Conservation (phyloP, 2,888 invertebrate genomes). For the Morinoia aosen region DNA sequence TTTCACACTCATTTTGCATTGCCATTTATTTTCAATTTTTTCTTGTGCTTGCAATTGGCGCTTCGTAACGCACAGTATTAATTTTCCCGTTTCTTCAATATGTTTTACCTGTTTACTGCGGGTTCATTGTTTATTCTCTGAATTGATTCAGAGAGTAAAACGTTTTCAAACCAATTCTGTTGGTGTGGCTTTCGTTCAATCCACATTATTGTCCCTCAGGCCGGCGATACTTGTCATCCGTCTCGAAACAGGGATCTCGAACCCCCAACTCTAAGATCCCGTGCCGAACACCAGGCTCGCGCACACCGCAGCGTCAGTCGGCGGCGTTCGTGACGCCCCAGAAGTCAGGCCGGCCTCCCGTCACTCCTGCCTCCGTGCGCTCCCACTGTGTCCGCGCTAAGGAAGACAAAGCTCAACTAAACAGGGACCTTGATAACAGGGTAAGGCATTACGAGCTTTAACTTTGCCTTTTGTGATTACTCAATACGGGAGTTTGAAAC, state of each 20-base stretch:
- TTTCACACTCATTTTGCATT: no score
- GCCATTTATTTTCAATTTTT: no score
- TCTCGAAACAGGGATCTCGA: slow-evolving; percentile 56
- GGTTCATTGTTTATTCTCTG: no score
- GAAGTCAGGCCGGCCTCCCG: slow-evolving; percentile 7
- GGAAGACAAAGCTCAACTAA: slow-evolving; percentile 56
- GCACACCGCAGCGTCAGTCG: slow-evolving; percentile 58
- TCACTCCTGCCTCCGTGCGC: slow-evolving; percentile 19
- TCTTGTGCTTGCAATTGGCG: no score
- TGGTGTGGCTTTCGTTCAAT: not conserved
- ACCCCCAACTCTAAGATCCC: slow-evolving; percentile 54
- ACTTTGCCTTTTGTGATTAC: not conserved
- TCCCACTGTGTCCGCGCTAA: slow-evolving; percentile 37
- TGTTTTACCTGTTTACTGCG: no score
- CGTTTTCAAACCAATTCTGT: no score
- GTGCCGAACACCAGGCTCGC: slow-evolving; percentile 54
- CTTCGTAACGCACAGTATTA: no score
- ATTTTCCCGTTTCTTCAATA: no score
- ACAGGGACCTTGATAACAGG: slow-evolving; percentile 65
- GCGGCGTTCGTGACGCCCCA: slow-evolving; percentile 27
- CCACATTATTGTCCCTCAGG: slow-evolving; percentile 42
- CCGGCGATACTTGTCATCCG: slow-evolving; percentile 62
- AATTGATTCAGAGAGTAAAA: no score
- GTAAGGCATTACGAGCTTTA: slow-evolving; percentile 20
- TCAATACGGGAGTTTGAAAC: not conserved